Base-by-base conservation (phyloP, 2,113 vertebrate species). In the Setophaga kirtlandii region DNA sequence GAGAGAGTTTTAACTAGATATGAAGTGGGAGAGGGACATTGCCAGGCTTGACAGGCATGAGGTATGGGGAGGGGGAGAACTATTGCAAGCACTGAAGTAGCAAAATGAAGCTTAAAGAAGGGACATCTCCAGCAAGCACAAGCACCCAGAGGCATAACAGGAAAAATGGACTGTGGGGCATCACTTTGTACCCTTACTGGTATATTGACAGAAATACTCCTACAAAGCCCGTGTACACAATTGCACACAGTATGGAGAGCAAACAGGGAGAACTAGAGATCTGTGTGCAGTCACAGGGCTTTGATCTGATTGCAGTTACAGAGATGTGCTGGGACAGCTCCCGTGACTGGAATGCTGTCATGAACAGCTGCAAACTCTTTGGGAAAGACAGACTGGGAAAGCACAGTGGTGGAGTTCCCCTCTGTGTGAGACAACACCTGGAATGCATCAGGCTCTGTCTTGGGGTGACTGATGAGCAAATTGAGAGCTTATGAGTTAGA, bases 151-250 rank as follows among this genome's bases (percentile, higher is more conserved):
- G 28, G 35, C 30, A 67, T 17, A 60, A 52, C 25, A n/a, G 30
- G 3, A 60, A 75, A 55, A 68, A 60, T 18, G 24, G 16, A 31
- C 7, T 47, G 18, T 41, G 39, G 17, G 30, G 9, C 28, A 68
- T 25, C 28, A 16, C 11, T 46, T 41, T 42, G 17, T 47, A 33
- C 4, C 20, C 25, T n/a, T 31, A 25, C 23, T 46, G 46, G 16
- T 12, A 21, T 37, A 46, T 10, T 60, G 9, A n/a, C 20, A 39
- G 15, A 59, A 60, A 67, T 7, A 15, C 5, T n/a, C n/a, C 46
- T 30, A 8, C 24, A 28, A 44, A 44, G 15, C 28, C 5, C 0
- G 0, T 21, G 13, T 30, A 60, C 23, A 39, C 1, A 0, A 59
- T 30, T n/a, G 28, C 28, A 59, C 68, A 21, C 23, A 33, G 6